A percentile compares a stretch with the other conserved stretches of the same genome.
Evolutionary conservation across 2,888 invertebrate genomes (phyloP).

Genomic region (Lomographa bimaculata): DNA sequence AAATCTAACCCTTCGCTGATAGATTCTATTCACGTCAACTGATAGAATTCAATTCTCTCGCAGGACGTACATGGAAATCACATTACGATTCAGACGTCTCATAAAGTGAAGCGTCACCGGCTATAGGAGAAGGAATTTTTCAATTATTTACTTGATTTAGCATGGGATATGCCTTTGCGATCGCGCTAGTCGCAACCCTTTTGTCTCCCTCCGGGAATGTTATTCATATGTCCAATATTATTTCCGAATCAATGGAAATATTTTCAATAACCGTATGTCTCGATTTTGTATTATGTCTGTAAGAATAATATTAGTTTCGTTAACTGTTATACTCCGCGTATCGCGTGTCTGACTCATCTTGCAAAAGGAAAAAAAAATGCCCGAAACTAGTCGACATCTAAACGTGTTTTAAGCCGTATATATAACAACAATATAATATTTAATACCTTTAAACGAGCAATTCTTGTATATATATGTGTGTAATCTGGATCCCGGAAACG

Average conservation of each 20-base stretch:
- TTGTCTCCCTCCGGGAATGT: conserved; percentile 60
- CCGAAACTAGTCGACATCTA: too few relatives aligned
- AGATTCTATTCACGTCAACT: too few relatives aligned
- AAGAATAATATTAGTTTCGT: conserved; percentile 43
- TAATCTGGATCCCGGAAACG: too few relatives aligned
- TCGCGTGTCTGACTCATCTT: too few relatives aligned
- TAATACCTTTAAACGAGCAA: too few relatives aligned
- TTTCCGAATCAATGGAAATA: conserved; percentile 68
- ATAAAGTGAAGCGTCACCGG: conserved; percentile 29
- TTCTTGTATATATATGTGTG: too few relatives aligned
- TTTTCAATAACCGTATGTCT: conserved; percentile 66
- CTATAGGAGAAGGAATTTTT: conserved; percentile 40
- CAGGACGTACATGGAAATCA: conserved; percentile 31
- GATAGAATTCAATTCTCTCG: conserved; percentile 24
- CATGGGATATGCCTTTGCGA: conserved; percentile 40
- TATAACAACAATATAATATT: too few relatives aligned
- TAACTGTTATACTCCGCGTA: too few relatives aligned
- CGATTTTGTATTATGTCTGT: conserved; percentile 52
- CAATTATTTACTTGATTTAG: conserved; percentile 55
- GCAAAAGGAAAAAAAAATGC: too few relatives aligned
- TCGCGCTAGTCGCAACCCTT: conserved; percentile 42
- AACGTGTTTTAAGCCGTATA: too few relatives aligned
- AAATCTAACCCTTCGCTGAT: too few relatives aligned
- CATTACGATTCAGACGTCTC: conserved; percentile 32
- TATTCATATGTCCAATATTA: conserved; percentile 69